phyloP scores from a whole-genome alignment of 2,113 vertebrate genomes.

The Cnemophilus loriae region DNA sequence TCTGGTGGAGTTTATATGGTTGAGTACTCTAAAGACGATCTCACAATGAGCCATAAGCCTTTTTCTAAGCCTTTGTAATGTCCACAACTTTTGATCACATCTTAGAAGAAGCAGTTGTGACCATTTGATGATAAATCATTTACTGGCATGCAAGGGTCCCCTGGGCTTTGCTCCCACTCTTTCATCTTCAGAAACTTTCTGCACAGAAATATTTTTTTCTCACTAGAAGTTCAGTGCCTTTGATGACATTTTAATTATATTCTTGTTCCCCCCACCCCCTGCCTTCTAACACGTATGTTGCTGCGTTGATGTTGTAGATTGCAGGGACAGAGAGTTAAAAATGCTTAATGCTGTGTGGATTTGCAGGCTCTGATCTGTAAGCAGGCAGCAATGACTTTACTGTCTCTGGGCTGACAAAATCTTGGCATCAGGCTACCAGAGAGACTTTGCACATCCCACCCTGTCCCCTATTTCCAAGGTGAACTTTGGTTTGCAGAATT shows the following conservation, averaged over 20 bases:
- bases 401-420: slow-evolving; percentile 58
- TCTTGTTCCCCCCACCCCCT: rapidly evolving
- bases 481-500: slow-evolving; percentile 57
- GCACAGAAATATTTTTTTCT: slow-evolving; percentile 56
- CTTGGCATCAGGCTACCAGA: slow-evolving; percentile 26
- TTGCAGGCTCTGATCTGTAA: slow-evolving; percentile 47
- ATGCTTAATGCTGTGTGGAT: slow-evolving; percentile 41
- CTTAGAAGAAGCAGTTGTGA: neutral
- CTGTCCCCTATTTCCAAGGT: neutral
- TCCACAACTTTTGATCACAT: neutral
- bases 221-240: slow-evolving; percentile 4
- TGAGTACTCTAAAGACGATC: neutral
- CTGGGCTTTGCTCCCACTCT: slow-evolving; percentile 52
- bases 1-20: neutral
- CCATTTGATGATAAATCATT: neutral
- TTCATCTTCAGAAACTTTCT: slow-evolving; percentile 61
- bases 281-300: neutral
- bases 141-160: slow-evolving; percentile 6
- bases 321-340: slow-evolving; percentile 1
- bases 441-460: neutral
- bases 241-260: neutral
- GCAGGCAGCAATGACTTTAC: slow-evolving; percentile 47
- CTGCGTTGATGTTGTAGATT: slow-evolving; percentile 42
- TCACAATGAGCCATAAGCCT: neutral
- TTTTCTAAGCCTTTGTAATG: neutral